Evolutionary conservation across 1,140 invertebrate species (phyloP).

Genomic region (Aphaenogaster rudis): DNA sequence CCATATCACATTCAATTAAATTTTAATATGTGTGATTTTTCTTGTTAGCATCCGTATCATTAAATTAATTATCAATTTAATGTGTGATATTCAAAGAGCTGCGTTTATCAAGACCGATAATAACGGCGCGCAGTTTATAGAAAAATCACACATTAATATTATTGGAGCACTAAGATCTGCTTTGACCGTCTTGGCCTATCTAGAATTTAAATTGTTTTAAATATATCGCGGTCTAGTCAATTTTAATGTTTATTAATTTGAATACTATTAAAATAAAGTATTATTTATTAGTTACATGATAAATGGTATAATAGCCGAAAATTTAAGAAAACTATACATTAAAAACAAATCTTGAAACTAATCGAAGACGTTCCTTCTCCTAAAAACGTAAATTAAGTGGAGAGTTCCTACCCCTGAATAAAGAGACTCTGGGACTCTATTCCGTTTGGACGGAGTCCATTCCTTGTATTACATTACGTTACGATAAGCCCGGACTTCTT

Average conservation of each 20-base stretch:
- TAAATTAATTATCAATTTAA: too few relatives aligned
- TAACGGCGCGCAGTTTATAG: too few relatives aligned
- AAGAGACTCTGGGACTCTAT: neutral
- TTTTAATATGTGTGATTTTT: too few relatives aligned
- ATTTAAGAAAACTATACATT: neutral
- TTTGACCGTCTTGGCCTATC: too few relatives aligned
- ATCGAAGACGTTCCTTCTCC: neutral
- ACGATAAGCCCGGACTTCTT: slow-evolving; percentile 23
- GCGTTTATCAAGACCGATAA: too few relatives aligned
- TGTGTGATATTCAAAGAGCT: too few relatives aligned
- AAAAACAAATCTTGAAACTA: neutral
- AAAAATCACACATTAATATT: too few relatives aligned
- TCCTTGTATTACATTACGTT: slow-evolving; percentile 32
- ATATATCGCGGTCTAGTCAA: too few relatives aligned
- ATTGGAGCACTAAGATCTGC: too few relatives aligned
- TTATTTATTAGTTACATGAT: neutral
- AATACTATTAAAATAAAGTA: neutral
- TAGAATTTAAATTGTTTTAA: too few relatives aligned
- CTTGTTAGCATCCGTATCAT: too few relatives aligned
- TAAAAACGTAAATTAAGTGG: neutral
- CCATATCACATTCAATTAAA: too few relatives aligned
- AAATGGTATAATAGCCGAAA: neutral
- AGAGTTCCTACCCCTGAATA: neutral
- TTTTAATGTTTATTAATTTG: neutral
- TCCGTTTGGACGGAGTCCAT: neutral